Evolutionary conservation across 2,797 vertebrate species (phyloP), one percentile per base, ranked within the genome.

Genomic region (Phrynocephalus vlangalii): DNA sequence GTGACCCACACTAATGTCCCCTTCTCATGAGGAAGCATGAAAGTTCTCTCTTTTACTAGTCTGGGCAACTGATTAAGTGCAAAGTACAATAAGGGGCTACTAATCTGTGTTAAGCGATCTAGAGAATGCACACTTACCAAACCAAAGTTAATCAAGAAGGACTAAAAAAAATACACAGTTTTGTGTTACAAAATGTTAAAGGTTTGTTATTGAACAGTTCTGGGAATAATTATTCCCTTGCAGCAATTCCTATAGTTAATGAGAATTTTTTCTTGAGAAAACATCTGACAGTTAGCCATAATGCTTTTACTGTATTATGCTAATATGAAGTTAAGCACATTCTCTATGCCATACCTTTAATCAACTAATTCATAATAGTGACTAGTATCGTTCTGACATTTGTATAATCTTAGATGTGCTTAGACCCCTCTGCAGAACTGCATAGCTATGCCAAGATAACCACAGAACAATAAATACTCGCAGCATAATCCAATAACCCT

Each of bases 401-500:
- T 87, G 84, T 8, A 68, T 67, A 85, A 83, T 94, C 33, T 93
- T 92, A 52, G 3, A 80, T 88, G 78, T 91, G 16, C 38, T 79
- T 63, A 89, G 78, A 72, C 71, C 22, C 77, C 85, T 89, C 86
- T 66, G 90, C 82, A 92, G 89, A 94, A 92, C 82, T 92, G 80
- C 84, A 80, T 10, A 90, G 71, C 78, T 91, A 91, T 88, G 89
- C 88, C 86, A 90, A 80, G 85, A 86, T 91, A 94, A 91, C 89
- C 88, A 82, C 92, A 92, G 89, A 89, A 91, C 52, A 50, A 79
- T 90, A 90, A 93, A 71, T 90, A 90, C 84, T 93, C 81, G 66
- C 13, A 85, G 78, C 73, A 79, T 78, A 89, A 93, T 85, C 60
- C 72, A 86, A 44, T 9, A 38, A 72, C 11, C 85, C 88, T 78